Conservation (phyloP, 1,140 invertebrate species). For the Latrodectus geometricus region DNA sequence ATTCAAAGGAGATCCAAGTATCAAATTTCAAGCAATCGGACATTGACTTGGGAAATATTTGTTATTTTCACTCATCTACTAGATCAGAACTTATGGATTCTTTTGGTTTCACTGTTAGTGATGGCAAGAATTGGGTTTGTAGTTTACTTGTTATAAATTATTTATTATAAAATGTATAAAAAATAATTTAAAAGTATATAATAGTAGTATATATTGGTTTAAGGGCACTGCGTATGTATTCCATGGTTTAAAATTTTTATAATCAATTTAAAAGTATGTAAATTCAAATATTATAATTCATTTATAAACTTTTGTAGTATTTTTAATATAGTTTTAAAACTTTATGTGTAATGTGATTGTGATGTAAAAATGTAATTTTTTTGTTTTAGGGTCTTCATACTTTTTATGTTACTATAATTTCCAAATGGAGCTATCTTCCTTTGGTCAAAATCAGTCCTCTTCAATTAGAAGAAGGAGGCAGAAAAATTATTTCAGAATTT, state of each 20-base stretch:
- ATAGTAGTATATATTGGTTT: too few relatives aligned
- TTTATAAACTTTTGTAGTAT: too few relatives aligned
- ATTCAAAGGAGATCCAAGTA: background rate
- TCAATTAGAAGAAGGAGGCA: conserved; percentile 23
- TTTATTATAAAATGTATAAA: too few relatives aligned
- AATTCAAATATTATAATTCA: too few relatives aligned
- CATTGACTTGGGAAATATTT: conserved; percentile 12
- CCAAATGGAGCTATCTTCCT: conserved; percentile 7
- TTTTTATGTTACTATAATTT: conserved; percentile 42
- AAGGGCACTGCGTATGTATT: too few relatives aligned
- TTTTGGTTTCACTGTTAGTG: conserved; percentile 39
- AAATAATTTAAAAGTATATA: too few relatives aligned
- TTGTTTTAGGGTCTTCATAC: conserved; percentile 29
- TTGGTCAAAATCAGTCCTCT: conserved; percentile 11
- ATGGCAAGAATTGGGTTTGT: conserved; percentile 47
- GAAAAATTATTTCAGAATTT: conserved; percentile 51
- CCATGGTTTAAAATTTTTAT: too few relatives aligned
- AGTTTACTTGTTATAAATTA: background rate
- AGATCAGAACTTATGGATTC: background rate
- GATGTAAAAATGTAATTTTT: too few relatives aligned
- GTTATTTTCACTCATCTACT: conserved; percentile 19
- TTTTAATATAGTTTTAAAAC: too few relatives aligned
- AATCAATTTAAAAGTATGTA: too few relatives aligned
- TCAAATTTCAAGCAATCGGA: conserved; percentile 26
- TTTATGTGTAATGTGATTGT: too few relatives aligned